phyloP scores from a whole-genome alignment of 2,113 vertebrate species.

The Scomber colias region DNA sequence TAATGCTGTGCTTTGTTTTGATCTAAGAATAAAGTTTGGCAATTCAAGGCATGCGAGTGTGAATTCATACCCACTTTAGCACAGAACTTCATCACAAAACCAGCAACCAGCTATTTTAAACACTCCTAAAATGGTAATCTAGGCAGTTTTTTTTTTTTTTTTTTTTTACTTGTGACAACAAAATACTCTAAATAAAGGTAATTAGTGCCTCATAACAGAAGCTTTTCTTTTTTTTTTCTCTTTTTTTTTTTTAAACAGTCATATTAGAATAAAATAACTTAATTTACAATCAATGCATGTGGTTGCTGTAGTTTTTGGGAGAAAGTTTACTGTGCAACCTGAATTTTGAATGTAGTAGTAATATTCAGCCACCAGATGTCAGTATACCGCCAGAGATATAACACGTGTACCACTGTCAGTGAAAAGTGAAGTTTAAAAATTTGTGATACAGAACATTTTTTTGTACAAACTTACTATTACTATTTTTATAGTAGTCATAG shows the following conservation, averaged over 20 bases:
- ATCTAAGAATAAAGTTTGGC: conserved; percentile 79
- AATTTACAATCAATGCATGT: not conserved
- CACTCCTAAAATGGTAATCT: no score
- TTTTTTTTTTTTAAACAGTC: no score
- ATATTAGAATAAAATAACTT: not conserved
- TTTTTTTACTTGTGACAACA: not conserved
- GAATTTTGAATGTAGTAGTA: not conserved
- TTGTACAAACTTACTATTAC: not conserved
- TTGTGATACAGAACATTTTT: no score
- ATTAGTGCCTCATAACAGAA: not conserved
- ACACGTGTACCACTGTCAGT: not conserved
- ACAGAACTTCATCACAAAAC: not conserved
- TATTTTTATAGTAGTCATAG: no score
- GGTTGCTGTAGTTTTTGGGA: not conserved
- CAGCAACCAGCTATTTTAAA: no score
- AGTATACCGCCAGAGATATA: not conserved
- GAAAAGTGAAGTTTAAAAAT: not conserved
- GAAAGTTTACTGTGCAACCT: not conserved
- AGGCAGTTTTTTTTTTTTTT: not conserved
- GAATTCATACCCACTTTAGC: not conserved
- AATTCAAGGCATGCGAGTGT: conserved; percentile 23
- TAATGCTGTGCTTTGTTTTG: conserved; percentile 76
- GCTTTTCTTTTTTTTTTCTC: no score
- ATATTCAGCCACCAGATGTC: conserved; percentile 57
- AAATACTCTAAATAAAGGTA: not conserved